Percentiles rank a stretch among this genome's conserved stretches.
phyloP scores from a whole-genome alignment of 2,797 vertebrate genomes.

The Semotilus atromaculatus region DNA sequence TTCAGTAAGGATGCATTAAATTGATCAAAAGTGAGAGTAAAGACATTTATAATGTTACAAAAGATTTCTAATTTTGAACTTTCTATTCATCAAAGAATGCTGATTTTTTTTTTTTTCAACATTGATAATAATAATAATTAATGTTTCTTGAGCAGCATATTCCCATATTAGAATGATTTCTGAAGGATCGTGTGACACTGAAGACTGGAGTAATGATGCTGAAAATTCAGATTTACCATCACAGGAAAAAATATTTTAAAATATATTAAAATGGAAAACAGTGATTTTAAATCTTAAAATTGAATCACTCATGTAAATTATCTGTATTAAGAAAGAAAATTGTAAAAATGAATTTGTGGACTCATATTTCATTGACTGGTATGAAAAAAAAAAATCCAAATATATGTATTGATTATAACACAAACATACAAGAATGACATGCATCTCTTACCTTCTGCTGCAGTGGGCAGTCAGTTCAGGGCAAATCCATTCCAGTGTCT shows the following conservation, averaged over 20 bases:
- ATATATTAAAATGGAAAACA: background rate
- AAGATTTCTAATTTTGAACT: background rate
- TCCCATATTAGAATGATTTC: background rate
- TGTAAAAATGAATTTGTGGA: background rate
- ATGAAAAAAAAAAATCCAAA: background rate
- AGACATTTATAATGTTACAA: background rate
- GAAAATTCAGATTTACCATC: background rate
- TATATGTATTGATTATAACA: background rate
- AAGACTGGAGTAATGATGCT: background rate
- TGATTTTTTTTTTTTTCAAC: background rate
- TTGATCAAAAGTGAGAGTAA: background rate
- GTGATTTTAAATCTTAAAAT: background rate
- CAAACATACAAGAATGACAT: background rate
- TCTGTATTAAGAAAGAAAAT: slow-evolving; percentile 1
- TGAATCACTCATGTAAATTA: background rate
- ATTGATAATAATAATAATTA: background rate
- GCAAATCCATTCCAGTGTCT: slow-evolving; percentile 74
- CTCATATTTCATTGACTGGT: background rate
- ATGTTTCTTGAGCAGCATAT: background rate
- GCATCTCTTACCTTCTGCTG: slow-evolving; percentile 54
- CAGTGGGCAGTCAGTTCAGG: slow-evolving; percentile 67
- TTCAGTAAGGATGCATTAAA: background rate
- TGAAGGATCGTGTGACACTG: background rate
- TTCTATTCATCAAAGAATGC: background rate
- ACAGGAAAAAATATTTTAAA: background rate